phyloP scores from a whole-genome alignment of 2,888 invertebrate species.

The Drosophila mettleri region DNA sequence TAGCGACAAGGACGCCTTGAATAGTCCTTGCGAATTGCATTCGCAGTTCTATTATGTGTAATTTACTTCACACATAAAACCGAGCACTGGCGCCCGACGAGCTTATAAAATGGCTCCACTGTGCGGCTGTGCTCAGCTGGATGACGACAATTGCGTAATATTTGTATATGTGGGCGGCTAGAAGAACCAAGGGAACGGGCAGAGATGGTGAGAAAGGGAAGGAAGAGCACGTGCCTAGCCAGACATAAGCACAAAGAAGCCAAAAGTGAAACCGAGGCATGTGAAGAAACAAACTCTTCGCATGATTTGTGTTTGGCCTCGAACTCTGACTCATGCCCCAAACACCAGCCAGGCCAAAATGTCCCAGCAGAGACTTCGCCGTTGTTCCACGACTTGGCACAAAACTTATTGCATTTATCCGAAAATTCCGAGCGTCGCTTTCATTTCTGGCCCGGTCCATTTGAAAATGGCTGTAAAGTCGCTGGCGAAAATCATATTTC shows the following conservation, averaged over 20 bases:
- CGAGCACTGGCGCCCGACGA: conserved; percentile 12
- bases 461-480: conserved; percentile 26
- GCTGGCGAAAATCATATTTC: conserved; percentile 58
- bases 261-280: conserved; percentile 45
- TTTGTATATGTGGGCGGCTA: not conserved
- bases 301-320: conserved; percentile 31
- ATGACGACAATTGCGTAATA: conserved; percentile 66
- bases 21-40: conserved; percentile 23
- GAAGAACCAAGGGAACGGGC: not conserved
- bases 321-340: conserved; percentile 3
- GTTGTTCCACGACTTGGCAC: conserved; percentile 27
- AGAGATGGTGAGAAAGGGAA: not conserved
- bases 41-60: conserved; percentile 20
- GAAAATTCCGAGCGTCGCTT: conserved; percentile 28
- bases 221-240: conserved; percentile 25
- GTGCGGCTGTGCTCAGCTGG: conserved; percentile 23
- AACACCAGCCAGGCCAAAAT: not conserved
- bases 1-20: conserved; percentile 33
- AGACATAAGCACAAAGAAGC: conserved; percentile 10
- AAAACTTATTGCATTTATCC: conserved; percentile 51
- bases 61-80: conserved; percentile 50
- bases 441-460: conserved; percentile 25
- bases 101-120: conserved; percentile 45
- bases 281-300: conserved; percentile 25
- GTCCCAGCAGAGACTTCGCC: not conserved